Conservation (phyloP, 1,140 invertebrate genomes). For the Lamellibrachia luymesi region DNA sequence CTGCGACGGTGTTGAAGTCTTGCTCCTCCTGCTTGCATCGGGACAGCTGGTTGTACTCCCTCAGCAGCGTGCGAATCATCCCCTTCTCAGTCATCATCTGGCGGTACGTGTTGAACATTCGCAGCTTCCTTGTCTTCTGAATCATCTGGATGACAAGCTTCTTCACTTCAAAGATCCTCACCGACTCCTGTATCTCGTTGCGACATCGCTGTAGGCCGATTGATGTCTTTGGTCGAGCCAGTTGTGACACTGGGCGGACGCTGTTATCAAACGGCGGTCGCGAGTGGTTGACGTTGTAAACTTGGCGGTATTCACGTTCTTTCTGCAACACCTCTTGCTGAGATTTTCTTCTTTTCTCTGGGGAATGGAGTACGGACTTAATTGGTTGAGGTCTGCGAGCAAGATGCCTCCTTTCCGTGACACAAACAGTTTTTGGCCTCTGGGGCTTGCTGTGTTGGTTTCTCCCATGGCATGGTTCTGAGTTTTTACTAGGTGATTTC, state of each 20-base stretch:
- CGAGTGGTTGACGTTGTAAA: background rate
- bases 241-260: too few species aligned
- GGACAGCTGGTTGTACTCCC: slow-evolving; percentile 24
- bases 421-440: slow-evolving; percentile 8
- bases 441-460: slow-evolving; percentile 7
- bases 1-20: background rate
- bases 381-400: background rate
- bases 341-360: background rate
- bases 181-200: slow-evolving; percentile 22
- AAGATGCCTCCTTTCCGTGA: background rate
- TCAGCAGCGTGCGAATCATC: slow-evolving; percentile 15
- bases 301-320: background rate
- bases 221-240: background rate
- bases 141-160: slow-evolving; percentile 21
- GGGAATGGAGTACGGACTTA: background rate
- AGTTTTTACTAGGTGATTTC: background rate
- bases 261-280: background rate
- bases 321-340: background rate
- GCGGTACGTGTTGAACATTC: slow-evolving; percentile 15
- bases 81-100: slow-evolving; percentile 16
- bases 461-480: background rate
- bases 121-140: slow-evolving; percentile 18
- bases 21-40: background rate
- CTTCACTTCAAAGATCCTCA: slow-evolving; percentile 29
- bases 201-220: background rate